Evolutionary conservation across 2,113 vertebrate species (phyloP).

Genomic region (Morone chrysops): DNA sequence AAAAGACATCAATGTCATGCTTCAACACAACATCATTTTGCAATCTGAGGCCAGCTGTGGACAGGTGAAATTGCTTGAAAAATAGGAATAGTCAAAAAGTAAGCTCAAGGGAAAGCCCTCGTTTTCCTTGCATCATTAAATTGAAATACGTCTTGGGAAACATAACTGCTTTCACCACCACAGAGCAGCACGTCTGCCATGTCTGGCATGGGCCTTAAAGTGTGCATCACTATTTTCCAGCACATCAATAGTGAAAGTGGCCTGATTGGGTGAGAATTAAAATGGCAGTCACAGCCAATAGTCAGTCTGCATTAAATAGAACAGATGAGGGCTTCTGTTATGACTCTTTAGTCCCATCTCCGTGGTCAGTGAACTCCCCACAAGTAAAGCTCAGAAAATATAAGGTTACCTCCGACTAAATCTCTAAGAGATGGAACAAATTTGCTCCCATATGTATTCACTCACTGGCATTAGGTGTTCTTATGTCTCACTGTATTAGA

Average conservation of each 20-base stretch:
- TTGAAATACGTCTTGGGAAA: conserved; percentile 67
- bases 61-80: conserved; percentile 77
- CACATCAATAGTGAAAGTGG: conserved; percentile 42
- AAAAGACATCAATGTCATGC: conserved; percentile 55
- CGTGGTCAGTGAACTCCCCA: conserved; percentile 50
- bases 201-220: conserved; percentile 32
- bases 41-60: conserved; percentile 51
- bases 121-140: conserved; percentile 71
- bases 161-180: conserved; percentile 48
- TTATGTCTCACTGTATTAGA: conserved; percentile 56
- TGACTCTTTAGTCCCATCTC: conserved; percentile 53
- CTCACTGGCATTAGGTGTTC: conserved; percentile 68
- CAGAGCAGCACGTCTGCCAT: conserved; percentile 52
- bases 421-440: conserved; percentile 75
- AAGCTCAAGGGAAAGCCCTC: conserved; percentile 57
- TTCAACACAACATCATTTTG: conserved; percentile 57
- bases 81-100: conserved; percentile 59
- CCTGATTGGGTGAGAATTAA: conserved; percentile 61
- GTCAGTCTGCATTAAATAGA: conserved; percentile 53
- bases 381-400: conserved; percentile 66
- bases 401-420: conserved; percentile 75
- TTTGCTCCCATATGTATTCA: conserved; percentile 74
- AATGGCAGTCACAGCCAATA: conserved; percentile 56
- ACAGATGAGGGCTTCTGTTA: conserved; percentile 68
- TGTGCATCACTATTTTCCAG: conserved; percentile 65